These are phyloP conservation scores for Dascillus cervinus DNA, from an alignment of 2,888 invertebrate species.

Conservation along the genomic window DNA sequence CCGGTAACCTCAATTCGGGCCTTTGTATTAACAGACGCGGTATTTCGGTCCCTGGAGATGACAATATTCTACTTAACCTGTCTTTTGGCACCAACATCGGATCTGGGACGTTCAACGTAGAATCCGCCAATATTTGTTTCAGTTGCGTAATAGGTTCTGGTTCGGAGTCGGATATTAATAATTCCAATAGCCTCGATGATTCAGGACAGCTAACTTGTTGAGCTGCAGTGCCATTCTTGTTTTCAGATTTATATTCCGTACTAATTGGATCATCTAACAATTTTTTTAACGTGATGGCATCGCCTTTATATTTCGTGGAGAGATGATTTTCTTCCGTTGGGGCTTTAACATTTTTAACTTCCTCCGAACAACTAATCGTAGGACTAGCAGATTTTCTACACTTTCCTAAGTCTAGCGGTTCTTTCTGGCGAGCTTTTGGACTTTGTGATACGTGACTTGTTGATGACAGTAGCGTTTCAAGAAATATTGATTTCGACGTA, in stretches of 20 bases:
- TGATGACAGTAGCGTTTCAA: constrained; percentile 57
- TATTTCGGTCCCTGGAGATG: constrained; percentile 68
- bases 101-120: constrained; percentile 68
- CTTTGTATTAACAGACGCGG: constrained; percentile 63
- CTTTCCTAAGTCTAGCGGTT: constrained; percentile 63
- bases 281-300: constrained; percentile 45
- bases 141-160: constrained; percentile 65
- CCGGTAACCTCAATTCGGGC: constrained; percentile 66
- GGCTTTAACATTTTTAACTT: constrained; percentile 50
- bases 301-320: constrained; percentile 46
- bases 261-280: constrained; percentile 40
- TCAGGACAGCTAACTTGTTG: constrained; percentile 36
- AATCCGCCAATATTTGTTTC: constrained; percentile 57
- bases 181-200: constrained; percentile 41
- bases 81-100: constrained; percentile 75
- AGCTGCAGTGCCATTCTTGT: constrained; percentile 34
- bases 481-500: constrained; percentile 48
- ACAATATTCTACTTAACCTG: constrained; percentile 60
- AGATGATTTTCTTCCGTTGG: constrained; percentile 38
- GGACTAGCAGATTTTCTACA: constrained; percentile 61
- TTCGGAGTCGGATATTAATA: constrained; percentile 45
- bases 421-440: constrained; percentile 49
- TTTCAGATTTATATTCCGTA: constrained; percentile 32
- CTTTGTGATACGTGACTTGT: constrained; percentile 47
- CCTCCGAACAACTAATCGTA: constrained; percentile 67